Evolutionary conservation across 2,113 vertebrate genomes (phyloP).

Genomic region (Origma solitaria): DNA sequence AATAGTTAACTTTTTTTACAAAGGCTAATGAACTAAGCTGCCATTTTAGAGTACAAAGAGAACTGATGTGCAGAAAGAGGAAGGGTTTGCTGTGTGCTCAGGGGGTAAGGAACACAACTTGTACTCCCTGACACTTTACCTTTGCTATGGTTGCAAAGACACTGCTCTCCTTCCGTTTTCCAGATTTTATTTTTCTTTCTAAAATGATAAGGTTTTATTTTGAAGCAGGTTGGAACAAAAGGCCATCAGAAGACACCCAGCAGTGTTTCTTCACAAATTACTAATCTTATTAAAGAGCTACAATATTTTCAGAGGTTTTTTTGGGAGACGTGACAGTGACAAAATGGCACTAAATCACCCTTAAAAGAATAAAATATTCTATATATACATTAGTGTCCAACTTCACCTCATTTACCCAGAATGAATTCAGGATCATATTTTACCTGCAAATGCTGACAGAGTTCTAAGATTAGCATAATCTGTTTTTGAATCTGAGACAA

Average conservation of each 20-base stretch:
- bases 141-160: not conserved
- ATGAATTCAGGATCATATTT: not conserved
- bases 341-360: not conserved
- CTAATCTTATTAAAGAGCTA: not conserved
- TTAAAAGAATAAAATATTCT: not conserved
- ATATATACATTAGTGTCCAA: not conserved
- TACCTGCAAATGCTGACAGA: not conserved
- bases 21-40: not conserved
- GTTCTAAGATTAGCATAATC: not conserved
- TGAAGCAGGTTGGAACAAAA: not conserved
- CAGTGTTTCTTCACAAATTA: not conserved
- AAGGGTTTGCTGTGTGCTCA: not conserved
- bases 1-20: not conserved
- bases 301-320: not conserved
- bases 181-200: not conserved
- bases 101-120: not conserved
- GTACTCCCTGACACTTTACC: not conserved
- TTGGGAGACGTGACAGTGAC: not conserved
- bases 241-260: not conserved
- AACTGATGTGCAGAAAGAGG: not conserved
- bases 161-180: fast-evolving
- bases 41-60: not conserved
- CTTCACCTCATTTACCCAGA: not conserved
- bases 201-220: not conserved
- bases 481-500: not conserved